phyloP scores from a whole-genome alignment of 2,888 invertebrate species.

The Chrysodeixis includens region DNA sequence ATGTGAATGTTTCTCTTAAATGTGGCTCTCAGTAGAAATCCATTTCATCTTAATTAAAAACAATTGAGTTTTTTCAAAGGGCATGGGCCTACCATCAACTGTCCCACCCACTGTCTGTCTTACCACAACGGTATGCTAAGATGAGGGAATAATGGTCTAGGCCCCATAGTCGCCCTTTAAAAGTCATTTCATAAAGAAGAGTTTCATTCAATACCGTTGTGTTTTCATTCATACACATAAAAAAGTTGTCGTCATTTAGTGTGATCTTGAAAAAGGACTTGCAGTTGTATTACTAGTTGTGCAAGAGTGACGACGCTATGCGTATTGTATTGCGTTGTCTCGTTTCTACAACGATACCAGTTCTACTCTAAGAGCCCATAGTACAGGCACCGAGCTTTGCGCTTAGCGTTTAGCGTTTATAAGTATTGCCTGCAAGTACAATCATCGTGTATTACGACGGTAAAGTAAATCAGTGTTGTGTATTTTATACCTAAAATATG shows the following conservation, averaged over 20 bases:
- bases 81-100: too few species aligned
- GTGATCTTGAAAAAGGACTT: not conserved
- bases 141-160: too few species aligned
- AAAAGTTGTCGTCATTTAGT: too few species aligned
- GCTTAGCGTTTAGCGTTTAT: not conserved
- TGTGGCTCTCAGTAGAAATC: too few species aligned
- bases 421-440: slow-evolving; percentile 2
- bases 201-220: not conserved
- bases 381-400: not conserved
- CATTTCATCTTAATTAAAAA: too few species aligned
- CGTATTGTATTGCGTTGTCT: not conserved
- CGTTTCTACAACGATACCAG: not conserved
- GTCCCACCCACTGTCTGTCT: too few species aligned
- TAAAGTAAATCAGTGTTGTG: slow-evolving; percentile 9
- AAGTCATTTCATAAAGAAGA: too few species aligned
- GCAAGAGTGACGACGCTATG: not conserved
- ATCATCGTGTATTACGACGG: not conserved
- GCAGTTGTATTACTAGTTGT: not conserved
- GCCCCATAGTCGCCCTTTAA: too few species aligned
- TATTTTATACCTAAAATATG: slow-evolving; percentile 20
- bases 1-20: too few species aligned
- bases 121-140: too few species aligned
- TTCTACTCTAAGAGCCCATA: not conserved
- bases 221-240: too few species aligned
- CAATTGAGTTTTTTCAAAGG: too few species aligned